Evolutionary conservation across 1,140 invertebrate species (phyloP).

Genomic region (Odontomachus brunneus): DNA sequence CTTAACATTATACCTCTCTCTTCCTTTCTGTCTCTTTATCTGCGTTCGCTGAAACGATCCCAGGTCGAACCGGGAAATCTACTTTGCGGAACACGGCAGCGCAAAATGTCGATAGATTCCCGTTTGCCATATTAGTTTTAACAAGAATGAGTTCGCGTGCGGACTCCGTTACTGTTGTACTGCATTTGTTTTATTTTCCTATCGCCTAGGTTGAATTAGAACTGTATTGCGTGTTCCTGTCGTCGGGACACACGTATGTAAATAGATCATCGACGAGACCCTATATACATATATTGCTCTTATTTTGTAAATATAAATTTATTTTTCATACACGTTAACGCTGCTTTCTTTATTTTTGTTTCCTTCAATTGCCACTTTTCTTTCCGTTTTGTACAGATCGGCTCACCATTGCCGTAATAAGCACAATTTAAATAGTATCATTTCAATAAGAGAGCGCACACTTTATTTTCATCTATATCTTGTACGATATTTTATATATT

Average conservation of each 20-base stretch:
- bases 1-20: constrained; percentile 32
- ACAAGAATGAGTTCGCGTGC: constrained; percentile 40
- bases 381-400: not conserved
- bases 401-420: not conserved
- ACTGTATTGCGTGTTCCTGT: constrained; percentile 33
- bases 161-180: constrained; percentile 50
- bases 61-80: not conserved
- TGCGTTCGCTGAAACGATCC: constrained; percentile 8
- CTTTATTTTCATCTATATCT: not conserved
- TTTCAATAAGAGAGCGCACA: not conserved
- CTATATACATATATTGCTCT: constrained; percentile 38
- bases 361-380: constrained; percentile 26
- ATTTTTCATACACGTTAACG: constrained; percentile 67
- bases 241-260: constrained; percentile 6
- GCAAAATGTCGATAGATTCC: constrained; percentile 17
- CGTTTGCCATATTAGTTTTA: constrained; percentile 57
- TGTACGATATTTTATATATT: too few species aligned
- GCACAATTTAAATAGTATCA: not conserved
- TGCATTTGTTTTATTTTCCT: constrained; percentile 54
- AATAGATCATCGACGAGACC: constrained; percentile 20
- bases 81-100: not conserved
- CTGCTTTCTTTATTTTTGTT: constrained; percentile 51
- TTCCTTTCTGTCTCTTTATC: too few species aligned
- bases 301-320: constrained; percentile 73
- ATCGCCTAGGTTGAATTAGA: constrained; percentile 26